A percentile compares a stretch with the other conserved stretches of the same genome.
Conservation (phyloP, 2,113 vertebrate genomes). For the Amblyopsis rosae region DNA sequence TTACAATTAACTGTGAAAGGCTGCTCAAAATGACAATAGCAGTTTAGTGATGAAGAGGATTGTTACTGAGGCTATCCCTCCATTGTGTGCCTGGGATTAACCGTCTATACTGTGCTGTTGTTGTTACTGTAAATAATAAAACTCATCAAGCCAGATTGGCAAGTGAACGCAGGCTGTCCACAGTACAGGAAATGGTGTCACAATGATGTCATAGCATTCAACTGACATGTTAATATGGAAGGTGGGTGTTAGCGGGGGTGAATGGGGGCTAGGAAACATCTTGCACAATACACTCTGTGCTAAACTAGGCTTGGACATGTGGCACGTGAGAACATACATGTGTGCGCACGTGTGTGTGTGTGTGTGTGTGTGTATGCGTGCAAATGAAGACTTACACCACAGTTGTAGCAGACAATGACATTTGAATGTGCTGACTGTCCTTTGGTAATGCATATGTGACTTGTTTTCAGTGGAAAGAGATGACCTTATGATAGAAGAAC, state of each 20-base stretch:
- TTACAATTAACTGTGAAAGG: constrained; percentile 34
- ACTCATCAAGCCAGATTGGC: constrained; percentile 51
- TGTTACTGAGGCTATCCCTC: constrained; percentile 31
- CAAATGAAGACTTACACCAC: constrained; percentile 47
- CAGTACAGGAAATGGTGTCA: constrained; percentile 38
- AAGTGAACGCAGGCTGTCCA: constrained; percentile 38
- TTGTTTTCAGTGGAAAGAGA: constrained; percentile 56
- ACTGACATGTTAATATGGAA: constrained; percentile 52
- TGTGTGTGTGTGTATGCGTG: background rate
- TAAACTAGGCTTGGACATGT: constrained; percentile 21
- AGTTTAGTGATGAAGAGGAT: constrained; percentile 53
- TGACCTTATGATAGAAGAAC: constrained; percentile 70
- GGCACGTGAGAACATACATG: constrained; percentile 10
- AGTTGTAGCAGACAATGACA: constrained; percentile 53
- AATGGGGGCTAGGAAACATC: constrained; percentile 9
- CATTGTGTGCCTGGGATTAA: constrained; percentile 27
- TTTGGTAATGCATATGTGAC: constrained; percentile 53
- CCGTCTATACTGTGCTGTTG: constrained; percentile 37
- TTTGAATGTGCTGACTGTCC: constrained; percentile 71
- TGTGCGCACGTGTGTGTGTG: background rate
- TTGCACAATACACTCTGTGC: constrained; percentile 46
- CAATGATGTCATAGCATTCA: constrained; percentile 22
- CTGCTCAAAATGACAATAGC: constrained; percentile 35
- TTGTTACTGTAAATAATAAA: constrained; percentile 43
- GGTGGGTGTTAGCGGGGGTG: background rate